Evolutionary conservation across 2,797 vertebrate species (phyloP).

Genomic region (Clarias fuscus): DNA sequence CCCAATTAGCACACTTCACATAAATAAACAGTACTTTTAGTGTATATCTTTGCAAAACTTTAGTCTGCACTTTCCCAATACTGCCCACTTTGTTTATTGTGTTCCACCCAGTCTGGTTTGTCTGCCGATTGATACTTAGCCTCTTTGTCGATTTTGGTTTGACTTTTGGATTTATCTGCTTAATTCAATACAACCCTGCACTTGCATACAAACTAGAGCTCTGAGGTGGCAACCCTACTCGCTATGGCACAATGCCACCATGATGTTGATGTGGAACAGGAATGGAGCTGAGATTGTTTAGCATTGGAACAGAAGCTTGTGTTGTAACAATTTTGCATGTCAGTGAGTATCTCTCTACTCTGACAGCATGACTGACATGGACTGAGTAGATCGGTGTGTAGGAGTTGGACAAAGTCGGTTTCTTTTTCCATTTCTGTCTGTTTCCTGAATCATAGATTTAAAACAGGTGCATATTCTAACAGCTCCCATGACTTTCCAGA

Average conservation of each 20-base stretch:
- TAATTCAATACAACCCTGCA: not conserved
- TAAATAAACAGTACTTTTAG: not conserved
- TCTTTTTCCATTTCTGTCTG: slow-evolving; percentile 58
- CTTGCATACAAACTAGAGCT: not conserved
- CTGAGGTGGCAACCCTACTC: not conserved
- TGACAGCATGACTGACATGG: slow-evolving; percentile 29
- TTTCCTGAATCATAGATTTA: slow-evolving; percentile 65
- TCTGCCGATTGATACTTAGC: not conserved
- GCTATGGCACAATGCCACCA: not conserved
- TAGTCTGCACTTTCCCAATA: not conserved
- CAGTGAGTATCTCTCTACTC: slow-evolving; percentile 31
- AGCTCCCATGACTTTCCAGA: slow-evolving; percentile 52
- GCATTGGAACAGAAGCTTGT: slow-evolving; percentile 30
- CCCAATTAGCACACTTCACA: not conserved
- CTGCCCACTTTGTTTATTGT: not conserved
- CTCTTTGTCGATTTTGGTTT: not conserved
- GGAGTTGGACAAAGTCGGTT: slow-evolving; percentile 15
- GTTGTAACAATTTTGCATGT: slow-evolving; percentile 7
- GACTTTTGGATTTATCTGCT: not conserved
- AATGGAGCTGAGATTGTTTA: slow-evolving; percentile 17
- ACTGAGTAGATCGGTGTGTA: slow-evolving; percentile 15
- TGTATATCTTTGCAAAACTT: not conserved
- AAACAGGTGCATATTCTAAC: slow-evolving; percentile 71
- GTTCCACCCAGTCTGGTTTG: not conserved
- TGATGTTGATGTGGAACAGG: slow-evolving; percentile 5